Evolutionary conservation across 92 coral and sea anemone species (phyloP), one percentile per base, ranked within the genome.

Genomic region (Palythoa caribaeorum): DNA sequence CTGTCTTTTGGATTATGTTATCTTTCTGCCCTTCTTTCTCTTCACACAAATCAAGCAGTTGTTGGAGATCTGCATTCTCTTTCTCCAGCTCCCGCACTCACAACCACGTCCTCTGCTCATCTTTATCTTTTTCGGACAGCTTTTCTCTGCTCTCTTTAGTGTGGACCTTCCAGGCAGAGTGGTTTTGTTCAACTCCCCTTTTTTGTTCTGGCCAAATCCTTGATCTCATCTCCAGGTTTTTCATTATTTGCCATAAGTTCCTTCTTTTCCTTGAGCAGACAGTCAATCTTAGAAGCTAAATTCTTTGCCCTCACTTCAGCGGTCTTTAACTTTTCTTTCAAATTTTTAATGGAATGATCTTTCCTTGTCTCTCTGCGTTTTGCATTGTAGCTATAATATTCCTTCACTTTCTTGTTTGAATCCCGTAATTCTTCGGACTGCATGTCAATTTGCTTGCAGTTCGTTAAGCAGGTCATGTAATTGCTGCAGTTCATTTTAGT

Each of bases 151-250:
- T 76, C 38, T 76, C 40, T 76, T 6, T 76, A 50, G 80, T 65
- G 15, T 40, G 40, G 65, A 51, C 65, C 63, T 76, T 76, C 80
- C 80, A 51, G 63, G 80, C 38, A 21, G 66, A 76, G 63, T 44
- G 60, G 80, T 50, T 76, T 50, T 53, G 80, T 76, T 76, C 65
- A 51, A 76, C 65, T 76, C 80, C 80, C 80, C 66, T 76, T 76
- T 28, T 52, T 0, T 11, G 40, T 76, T 76, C 40, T 52, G 63
- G 80, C 80, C 62, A 76, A 76, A 50, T 76, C 66, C 63, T 76
- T 50, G 63, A 76, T 76, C 65, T 20, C 65, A 28, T 51, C 80
- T 21, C 80, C 66, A 76, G 51, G 80, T 76, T 76, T 51, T 51
- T 76, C 65, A 76, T 50, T 76, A 20, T 51, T 76, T 51, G 17